phyloP scores from a whole-genome alignment of 2,797 vertebrate species.

The Nannoperca australis region DNA sequence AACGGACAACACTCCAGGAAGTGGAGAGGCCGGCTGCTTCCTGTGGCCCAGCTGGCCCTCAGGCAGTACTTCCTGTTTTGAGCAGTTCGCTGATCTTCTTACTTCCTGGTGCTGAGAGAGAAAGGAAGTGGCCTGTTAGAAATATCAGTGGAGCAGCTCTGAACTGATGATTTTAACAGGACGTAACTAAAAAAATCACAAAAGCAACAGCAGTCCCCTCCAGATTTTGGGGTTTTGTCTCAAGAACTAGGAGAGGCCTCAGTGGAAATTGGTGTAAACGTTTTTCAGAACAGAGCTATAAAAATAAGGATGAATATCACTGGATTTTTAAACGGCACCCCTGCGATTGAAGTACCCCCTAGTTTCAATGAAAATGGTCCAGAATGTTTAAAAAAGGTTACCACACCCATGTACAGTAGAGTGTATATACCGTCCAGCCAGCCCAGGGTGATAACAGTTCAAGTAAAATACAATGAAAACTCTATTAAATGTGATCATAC shows the following conservation, averaged over 20 bases:
- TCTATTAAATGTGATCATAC: neutral
- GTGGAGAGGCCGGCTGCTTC: conserved; percentile 75
- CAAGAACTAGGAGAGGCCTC: neutral
- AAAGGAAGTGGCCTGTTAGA: conserved; percentile 68
- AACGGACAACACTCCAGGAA: conserved; percentile 74
- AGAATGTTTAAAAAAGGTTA: neutral
- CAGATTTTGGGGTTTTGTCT: neutral
- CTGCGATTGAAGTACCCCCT: neutral
- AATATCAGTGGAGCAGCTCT: conserved; percentile 44
- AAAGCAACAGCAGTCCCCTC: neutral
- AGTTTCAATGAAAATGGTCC: neutral
- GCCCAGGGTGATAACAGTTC: neutral
- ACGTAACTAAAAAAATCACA: neutral
- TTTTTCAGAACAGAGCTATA: neutral
- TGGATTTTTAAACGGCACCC: neutral
- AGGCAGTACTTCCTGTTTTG: conserved; percentile 84
- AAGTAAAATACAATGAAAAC: neutral
- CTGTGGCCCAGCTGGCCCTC: conserved; percentile 62
- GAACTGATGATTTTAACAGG: conserved; percentile 33
- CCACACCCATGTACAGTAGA: neutral
- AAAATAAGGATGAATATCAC: neutral
- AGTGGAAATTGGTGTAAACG: neutral
- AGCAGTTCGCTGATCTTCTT: conserved; percentile 46
- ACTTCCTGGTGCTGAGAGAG: conserved; percentile 73
- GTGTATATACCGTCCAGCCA: too few species aligned